Base-by-base conservation (phyloP, 2,797 vertebrate genomes). In the Girardinus metallicus region DNA sequence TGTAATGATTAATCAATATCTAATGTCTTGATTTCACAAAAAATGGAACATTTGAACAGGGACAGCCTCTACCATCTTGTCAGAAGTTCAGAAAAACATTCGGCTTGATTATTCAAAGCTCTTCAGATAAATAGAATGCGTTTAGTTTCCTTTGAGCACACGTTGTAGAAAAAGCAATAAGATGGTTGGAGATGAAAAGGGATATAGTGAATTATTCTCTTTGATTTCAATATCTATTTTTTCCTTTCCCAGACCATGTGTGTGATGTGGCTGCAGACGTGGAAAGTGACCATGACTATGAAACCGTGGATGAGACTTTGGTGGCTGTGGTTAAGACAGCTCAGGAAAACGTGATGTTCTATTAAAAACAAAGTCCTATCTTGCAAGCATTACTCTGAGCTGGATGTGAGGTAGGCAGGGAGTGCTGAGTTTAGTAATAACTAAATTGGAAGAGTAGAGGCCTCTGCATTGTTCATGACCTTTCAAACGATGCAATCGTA, bases 261-360 rank as follows among this genome's bases (percentile, higher is more conserved):
- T 0, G 2, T 31, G 76, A 77, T 0, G 1, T 76, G 0, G 5
- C 2, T 15, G 53, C 77, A 68, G 80, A 89, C n/a, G 71, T 1
- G 44, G 91, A 94, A 82, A 94, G 93, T 1, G 94, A 96, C 68
- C 95, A 97, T 0, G 95, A 97, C 79, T 97, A 99, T 0, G 96
- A 97, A 92, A 75, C 60, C 1, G 4, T 97, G 29, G 77, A 93
- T 0, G 94, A 94, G 0, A 47, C 79, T 26, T 43, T 96, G 1
- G 0, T 72, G 0, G 73, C 83, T 0, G 75, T 92, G 34, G 26
- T 94, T 64, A 88, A 75, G 64, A 82, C 23, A 5, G 77, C 84
- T 6, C 83, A 94, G 36, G 93, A 95, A 44, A 76, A 80, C 2
- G 0, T 87, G 34, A n/a, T 83, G 72, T 93, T 85, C 83, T 94